A percentile compares a stretch with the other conserved stretches of the same genome.
Evolutionary conservation across 2,797 vertebrate genomes (phyloP).

Genomic region (Neoniphon sammara): DNA sequence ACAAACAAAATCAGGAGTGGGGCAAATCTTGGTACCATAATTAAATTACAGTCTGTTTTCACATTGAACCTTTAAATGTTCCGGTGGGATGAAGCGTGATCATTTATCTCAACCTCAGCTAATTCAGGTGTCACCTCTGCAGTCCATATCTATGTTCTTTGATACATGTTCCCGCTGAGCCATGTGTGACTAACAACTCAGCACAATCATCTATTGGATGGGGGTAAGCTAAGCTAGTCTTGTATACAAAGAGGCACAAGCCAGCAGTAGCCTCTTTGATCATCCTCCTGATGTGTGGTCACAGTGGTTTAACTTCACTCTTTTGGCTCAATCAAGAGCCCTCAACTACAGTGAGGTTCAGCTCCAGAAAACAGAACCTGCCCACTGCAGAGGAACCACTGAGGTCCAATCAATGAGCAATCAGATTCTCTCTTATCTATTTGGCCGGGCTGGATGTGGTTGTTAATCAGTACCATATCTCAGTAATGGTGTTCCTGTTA

Average conservation of each 20-base stretch:
- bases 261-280: constrained; percentile 60
- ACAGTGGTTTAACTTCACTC: constrained; percentile 59
- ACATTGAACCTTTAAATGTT: constrained; percentile 26
- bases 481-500: constrained; percentile 72
- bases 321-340: constrained; percentile 71
- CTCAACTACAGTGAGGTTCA: constrained; percentile 48
- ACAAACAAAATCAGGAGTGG: constrained; percentile 52
- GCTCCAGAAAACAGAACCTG: constrained; percentile 55
- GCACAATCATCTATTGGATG: constrained; percentile 34
- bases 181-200: constrained; percentile 29
- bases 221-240: constrained; percentile 6
- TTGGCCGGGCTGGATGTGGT: constrained; percentile 59
- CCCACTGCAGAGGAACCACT: constrained; percentile 28
- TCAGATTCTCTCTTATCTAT: constrained; percentile 72
- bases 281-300: constrained; percentile 64
- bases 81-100: background rate
- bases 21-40: background rate
- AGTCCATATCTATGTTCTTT: background rate
- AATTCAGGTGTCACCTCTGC: constrained; percentile 17
- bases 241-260: constrained; percentile 37
- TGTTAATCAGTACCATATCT: constrained; percentile 72
- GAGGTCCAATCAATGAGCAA: constrained; percentile 69
- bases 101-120: background rate
- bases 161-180: constrained; percentile 27
- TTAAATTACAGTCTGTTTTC: background rate